These are phyloP conservation scores for Phylloscopus trochilus DNA, from an alignment of 2,113 vertebrate species.

Conservation along the genomic window DNA sequence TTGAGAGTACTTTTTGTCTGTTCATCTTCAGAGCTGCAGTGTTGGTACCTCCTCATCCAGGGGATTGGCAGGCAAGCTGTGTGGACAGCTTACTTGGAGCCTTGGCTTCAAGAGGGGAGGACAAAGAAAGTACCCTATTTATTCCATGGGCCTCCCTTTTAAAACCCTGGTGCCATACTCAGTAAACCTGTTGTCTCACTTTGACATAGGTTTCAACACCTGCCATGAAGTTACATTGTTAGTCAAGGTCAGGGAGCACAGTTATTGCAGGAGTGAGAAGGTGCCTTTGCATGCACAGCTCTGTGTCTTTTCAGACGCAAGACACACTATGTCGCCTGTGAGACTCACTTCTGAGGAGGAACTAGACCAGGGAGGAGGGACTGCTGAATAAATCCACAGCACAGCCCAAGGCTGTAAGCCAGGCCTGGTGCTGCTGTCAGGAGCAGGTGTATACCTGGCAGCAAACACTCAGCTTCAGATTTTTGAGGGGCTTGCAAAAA, in stretches of 20 bases:
- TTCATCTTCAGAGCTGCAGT: neutral
- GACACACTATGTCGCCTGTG: neutral
- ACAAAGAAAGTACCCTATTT: neutral
- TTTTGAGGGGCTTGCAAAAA: neutral
- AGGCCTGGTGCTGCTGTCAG: neutral
- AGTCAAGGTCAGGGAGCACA: neutral
- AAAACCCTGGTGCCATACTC: neutral
- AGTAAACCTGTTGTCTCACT: neutral
- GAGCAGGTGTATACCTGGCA: conserved; percentile 32
- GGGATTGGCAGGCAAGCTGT: neutral
- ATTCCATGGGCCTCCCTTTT: neutral
- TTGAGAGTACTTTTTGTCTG: neutral
- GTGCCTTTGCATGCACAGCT: accelerated
- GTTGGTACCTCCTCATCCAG: neutral
- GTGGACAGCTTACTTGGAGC: neutral
- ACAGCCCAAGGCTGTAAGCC: neutral
- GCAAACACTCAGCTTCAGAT: neutral
- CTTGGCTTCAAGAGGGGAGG: neutral
- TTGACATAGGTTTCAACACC: neutral
- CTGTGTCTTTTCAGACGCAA: neutral
- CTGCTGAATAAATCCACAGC: neutral
- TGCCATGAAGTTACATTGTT: neutral
- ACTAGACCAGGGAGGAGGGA: neutral
- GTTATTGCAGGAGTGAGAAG: neutral
- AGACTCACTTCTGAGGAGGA: neutral